phyloP scores from a whole-genome alignment of 2,888 invertebrate genomes.

The Smittia aterrima region DNA sequence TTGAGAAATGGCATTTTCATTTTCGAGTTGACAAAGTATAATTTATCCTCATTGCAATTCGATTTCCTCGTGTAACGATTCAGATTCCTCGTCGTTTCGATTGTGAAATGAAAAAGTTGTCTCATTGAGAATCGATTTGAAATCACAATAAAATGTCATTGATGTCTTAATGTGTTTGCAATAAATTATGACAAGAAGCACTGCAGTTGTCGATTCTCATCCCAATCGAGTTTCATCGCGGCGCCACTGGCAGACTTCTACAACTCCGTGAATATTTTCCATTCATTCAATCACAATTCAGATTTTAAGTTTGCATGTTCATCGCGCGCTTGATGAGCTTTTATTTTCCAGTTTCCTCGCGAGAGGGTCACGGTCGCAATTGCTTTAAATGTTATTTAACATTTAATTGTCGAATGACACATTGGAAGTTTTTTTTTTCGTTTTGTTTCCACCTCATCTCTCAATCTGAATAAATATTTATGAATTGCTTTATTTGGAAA shows the following conservation, averaged over 20 bases:
- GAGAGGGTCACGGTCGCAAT: constrained; percentile 13
- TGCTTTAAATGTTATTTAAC: constrained; percentile 20
- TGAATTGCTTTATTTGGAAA: constrained; percentile 23
- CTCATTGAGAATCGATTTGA: constrained; percentile 9
- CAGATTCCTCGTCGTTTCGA: background rate
- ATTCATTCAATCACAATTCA: background rate
- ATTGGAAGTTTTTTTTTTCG: background rate
- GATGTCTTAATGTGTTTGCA: constrained; percentile 21
- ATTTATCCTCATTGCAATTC: background rate
- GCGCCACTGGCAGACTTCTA: background rate
- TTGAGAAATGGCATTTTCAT: too few species aligned
- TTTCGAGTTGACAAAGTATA: too few species aligned
- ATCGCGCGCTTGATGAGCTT: background rate
- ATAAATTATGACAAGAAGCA: constrained; percentile 12
- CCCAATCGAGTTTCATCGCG: background rate
- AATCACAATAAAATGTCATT: constrained; percentile 30
- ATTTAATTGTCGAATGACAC: constrained; percentile 6
- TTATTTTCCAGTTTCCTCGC: constrained; percentile 13
- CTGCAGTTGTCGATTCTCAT: background rate
- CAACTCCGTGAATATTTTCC: constrained; percentile 3
- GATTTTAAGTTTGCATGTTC: constrained; percentile 18
- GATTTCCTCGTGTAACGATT: constrained; percentile 8
- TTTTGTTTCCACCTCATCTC: background rate
- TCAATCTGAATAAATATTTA: constrained; percentile 12
- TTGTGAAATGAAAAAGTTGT: background rate